A percentile compares a stretch with the other conserved stretches of the same genome.
Conservation (phyloP, 23 tunicate species). For the Trididemnum clinides region DNA sequence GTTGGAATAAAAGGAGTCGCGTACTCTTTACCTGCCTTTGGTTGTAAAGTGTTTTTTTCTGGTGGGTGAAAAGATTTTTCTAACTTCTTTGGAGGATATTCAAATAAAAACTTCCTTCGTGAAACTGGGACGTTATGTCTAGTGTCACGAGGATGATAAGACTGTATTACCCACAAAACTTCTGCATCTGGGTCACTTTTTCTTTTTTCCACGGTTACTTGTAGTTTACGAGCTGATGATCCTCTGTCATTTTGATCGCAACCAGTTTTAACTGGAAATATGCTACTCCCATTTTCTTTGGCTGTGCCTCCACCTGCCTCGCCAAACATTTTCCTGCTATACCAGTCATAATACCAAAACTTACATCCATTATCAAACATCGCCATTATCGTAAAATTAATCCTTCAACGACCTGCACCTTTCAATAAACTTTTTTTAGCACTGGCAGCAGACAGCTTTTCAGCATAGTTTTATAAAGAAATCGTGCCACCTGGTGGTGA, state of each 20-base stretch:
- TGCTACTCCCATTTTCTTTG: too few species aligned
- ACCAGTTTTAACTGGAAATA: not conserved
- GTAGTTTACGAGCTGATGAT: not conserved
- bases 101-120: constrained; percentile 26
- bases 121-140: constrained; percentile 75
- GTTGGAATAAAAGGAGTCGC: constrained; percentile 28
- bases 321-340: too few species aligned
- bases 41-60: constrained; percentile 9
- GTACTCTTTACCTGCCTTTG: constrained; percentile 62
- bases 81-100: not conserved
- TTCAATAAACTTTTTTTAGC: not conserved
- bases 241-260: not conserved
- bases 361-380: not conserved
- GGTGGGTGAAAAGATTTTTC: constrained; percentile 40
- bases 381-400: not conserved
- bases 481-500: not conserved
- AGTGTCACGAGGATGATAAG: constrained; percentile 57
- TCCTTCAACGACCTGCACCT: too few species aligned
- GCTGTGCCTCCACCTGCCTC: too few species aligned
- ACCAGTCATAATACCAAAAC: constrained; percentile 13
- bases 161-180: constrained; percentile 81
- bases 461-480: not conserved
- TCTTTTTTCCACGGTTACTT: not conserved
- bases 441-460: not conserved
- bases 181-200: constrained; percentile 1